Base-by-base conservation (phyloP, 2,797 vertebrate genomes). In the Numenius phaeopus region DNA sequence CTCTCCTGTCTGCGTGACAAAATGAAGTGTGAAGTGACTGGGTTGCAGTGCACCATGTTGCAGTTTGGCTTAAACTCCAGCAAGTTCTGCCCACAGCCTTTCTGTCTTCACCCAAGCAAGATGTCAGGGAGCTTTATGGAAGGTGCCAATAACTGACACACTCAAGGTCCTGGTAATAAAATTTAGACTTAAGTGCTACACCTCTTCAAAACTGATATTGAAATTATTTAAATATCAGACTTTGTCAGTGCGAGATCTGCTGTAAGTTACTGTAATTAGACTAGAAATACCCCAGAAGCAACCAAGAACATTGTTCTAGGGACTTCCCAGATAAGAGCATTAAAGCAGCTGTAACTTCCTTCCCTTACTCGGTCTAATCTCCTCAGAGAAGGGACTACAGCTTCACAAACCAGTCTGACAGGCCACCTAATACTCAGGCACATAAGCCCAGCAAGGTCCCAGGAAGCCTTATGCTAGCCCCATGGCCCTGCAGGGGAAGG, bases 1-100 rank as follows among this genome's bases (percentile, higher is more conserved):
- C 57, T 97, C 95, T 93, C 97, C 91, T 97, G 97, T 97, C 98
- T 98, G 79, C 42, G 75, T 84, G 85, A 92, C 72, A 97, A 98
- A 97, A 97, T 93, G 97, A 97, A 95, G 97, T 95, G 96, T 94
- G 98, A 98, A 98, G 84, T 94, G 98, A 98, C 94, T 44, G 95
- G 89, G 29, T 67, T 66, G 95, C 83, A 67, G 73, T 27, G 59
- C 70, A 34, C 6, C n/a, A 4, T 6, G 5, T 10, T 40, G 26
- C 37, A 62, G 24, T 72, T 76, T 54, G 34, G 27, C 26, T 65
- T 29, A 62, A 82, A 47, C 12, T 8, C 23, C 7, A 30, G 44
- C 18, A 66, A 84, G 22, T n/a, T 50, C 82, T 77, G 39, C n/a
- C 71, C 29, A 13, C 46, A 34, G 59, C 18, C n/a, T 30, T 69